These are phyloP conservation scores for Mus pahari DNA, from an alignment of 2,113 vertebrate species.

Conservation along the genomic window DNA sequence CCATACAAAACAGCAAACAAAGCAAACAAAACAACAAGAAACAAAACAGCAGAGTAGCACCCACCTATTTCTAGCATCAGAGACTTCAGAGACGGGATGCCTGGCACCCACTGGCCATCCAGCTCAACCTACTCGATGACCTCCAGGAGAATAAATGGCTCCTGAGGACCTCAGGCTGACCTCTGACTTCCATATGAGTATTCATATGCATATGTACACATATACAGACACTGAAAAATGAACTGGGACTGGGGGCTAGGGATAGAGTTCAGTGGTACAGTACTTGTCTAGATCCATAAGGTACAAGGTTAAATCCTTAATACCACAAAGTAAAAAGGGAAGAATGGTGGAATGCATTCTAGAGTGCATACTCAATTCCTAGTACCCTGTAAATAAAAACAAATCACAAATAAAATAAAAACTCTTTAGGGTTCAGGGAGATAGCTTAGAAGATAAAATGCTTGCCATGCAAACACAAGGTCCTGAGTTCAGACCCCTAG, in stretches of 20 bases:
- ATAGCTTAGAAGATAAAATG: not conserved
- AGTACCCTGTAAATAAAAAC: not conserved
- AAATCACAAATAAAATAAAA: not conserved
- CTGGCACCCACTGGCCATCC: not conserved
- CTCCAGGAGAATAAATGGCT: not conserved
- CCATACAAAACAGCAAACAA: not conserved
- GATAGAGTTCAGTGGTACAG: not conserved
- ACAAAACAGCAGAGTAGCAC: not conserved
- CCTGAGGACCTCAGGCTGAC: not conserved
- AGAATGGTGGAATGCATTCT: not conserved
- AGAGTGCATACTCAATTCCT: not conserved
- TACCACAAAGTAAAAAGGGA: not conserved
- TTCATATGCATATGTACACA: not conserved
- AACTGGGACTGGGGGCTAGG: not conserved
- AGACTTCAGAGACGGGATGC: not conserved
- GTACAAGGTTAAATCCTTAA: not conserved
- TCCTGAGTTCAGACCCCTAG: not conserved
- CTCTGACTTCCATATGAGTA: not conserved
- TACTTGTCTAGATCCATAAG: not conserved
- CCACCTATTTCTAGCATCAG: not conserved
- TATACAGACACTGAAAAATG: not conserved
- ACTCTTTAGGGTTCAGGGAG: not conserved
- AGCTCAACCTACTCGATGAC: not conserved
- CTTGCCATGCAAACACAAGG: not conserved
- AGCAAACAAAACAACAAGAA: not conserved